Conservation (phyloP, 2,113 vertebrate genomes). For the Sceloporus tristichus region DNA sequence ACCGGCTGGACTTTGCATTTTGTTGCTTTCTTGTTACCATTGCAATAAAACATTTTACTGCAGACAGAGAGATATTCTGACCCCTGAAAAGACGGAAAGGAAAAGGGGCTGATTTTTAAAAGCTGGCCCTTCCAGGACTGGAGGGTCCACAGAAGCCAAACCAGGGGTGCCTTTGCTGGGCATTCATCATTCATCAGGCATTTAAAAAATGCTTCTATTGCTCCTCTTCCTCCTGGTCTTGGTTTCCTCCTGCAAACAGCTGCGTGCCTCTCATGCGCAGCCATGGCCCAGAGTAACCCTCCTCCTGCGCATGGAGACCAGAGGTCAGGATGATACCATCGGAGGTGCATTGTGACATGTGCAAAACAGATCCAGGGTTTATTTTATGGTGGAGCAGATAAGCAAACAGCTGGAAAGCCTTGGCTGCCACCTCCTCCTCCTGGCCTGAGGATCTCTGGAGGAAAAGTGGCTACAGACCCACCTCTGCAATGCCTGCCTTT, state of each 20-base stretch:
- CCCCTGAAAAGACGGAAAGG: not conserved
- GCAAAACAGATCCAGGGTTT: not conserved
- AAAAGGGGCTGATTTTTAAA: not conserved
- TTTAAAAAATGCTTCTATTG: too few relatives aligned
- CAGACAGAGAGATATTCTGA: too few relatives aligned
- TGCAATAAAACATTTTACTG: too few relatives aligned
- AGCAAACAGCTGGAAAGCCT: not conserved
- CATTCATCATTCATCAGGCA: too few relatives aligned
- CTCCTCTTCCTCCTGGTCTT: not conserved
- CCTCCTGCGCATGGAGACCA: not conserved
- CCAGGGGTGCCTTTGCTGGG: too few relatives aligned
- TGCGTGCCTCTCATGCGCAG: not conserved
- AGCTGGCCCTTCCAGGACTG: not conserved
- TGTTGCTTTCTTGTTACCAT: too few relatives aligned
- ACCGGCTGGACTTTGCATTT: too few relatives aligned
- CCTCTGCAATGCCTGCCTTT: too few relatives aligned
- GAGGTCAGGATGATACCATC: conserved; percentile 15
- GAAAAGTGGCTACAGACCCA: too few relatives aligned
- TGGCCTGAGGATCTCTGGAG: not conserved
- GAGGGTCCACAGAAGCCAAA: not conserved
- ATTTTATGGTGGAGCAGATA: not conserved
- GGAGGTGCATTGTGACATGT: not conserved
- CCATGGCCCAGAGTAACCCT: conserved; percentile 28
- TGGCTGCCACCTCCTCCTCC: too few relatives aligned
- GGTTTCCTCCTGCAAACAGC: not conserved